These are phyloP conservation scores for Drosophila emarginata DNA, from an alignment of 2,888 invertebrate genomes.

Conservation along the genomic window DNA sequence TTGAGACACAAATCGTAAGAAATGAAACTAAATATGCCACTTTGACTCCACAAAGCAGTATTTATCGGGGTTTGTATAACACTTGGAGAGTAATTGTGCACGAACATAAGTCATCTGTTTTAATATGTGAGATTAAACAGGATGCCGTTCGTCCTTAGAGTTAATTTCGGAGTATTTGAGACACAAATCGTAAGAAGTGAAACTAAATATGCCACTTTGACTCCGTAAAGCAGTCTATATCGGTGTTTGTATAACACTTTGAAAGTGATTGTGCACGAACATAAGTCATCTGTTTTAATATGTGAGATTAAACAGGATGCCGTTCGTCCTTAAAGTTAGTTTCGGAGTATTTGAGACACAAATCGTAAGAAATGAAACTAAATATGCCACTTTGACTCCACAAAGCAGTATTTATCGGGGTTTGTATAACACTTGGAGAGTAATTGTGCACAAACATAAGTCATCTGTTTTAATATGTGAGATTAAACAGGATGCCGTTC, in stretches of 20 bases:
- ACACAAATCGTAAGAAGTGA: conserved; percentile 15
- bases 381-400: conserved; percentile 36
- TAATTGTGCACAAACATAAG: conserved; percentile 25
- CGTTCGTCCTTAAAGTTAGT: conserved; percentile 14
- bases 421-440: background rate
- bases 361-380: background rate
- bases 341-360: conserved; percentile 38
- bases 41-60: conserved; percentile 28
- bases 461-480: conserved; percentile 34
- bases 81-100: background rate
- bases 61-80: background rate
- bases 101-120: conserved; percentile 2
- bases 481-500: conserved; percentile 37
- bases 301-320: conserved; percentile 26
- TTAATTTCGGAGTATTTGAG: conserved; percentile 29
- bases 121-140: conserved; percentile 35
- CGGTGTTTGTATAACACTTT: background rate
- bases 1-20: conserved; percentile 28
- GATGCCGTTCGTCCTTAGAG: conserved; percentile 26
- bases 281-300: conserved; percentile 40
- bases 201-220: conserved; percentile 34
- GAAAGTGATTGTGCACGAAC: conserved; percentile 4
- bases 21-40: conserved; percentile 25
- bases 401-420: background rate
- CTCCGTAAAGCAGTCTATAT: conserved; percentile 9